Evolutionary conservation across 1,140 invertebrate species (phyloP), one percentile per base, ranked within the genome.

Genomic region (Battus philenor): DNA sequence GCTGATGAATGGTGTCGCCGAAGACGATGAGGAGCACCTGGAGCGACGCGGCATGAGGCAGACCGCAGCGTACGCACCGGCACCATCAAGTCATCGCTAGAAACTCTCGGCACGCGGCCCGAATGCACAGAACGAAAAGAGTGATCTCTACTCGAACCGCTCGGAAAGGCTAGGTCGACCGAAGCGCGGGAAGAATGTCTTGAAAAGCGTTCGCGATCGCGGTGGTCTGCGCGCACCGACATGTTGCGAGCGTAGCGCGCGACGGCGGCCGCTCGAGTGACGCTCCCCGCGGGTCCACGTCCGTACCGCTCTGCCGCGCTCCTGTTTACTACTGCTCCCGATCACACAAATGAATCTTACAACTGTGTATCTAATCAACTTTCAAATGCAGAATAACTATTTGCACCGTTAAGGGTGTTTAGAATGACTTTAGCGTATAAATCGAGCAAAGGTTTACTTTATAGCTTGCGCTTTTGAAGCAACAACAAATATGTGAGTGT

Each of bases 171-270:
- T 10, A 81, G 59, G 46, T 84, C 80, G 11, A 82, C 80, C 8
- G 77, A 81, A 62, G 81, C 78, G 67, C 78, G 78, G 51, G 81
- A 85, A 62, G 77, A 78, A 53, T 80, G 72, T 58, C 79, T 50
- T 48, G 77, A 73, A 54, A 84, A 80, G 27, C 78, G 72, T 48
- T 82, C 77, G 45, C 77, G 77, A 53, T 81, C 77, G 50, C 75
- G 75, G 11, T 73, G 72, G 33, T 78, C 75, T 36, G 67, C 68
- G 48, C 77, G 77, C 50, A 80, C 77, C 50, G 80, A 80, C 80
- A 78, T 79, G 51, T 63, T 68, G 66, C 74, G 80, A 61, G 65
- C 66, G 63, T 43, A 67, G 62, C 70, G 71, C 71, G 75, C 77
- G 77, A 67, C 71, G 58, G 64, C 69, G 61, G 69, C 75, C 74